A percentile compares a stretch with the other conserved stretches of the same genome.
phyloP scores from a whole-genome alignment of 2,888 invertebrate species.

The Luperina testacea region DNA sequence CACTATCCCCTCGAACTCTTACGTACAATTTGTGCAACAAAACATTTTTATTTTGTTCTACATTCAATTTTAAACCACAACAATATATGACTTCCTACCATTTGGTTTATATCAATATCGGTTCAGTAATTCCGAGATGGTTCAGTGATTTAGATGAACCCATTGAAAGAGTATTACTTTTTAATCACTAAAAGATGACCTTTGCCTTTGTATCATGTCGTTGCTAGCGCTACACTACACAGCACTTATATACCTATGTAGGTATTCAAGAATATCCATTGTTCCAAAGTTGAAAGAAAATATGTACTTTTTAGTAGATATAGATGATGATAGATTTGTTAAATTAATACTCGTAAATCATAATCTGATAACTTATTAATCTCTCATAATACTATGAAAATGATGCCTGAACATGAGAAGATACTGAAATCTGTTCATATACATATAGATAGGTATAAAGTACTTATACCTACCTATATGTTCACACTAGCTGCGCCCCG shows the following conservation, averaged over 20 bases:
- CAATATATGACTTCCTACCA: slow-evolving; percentile 6
- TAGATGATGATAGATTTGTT: not conserved
- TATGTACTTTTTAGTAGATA: not conserved
- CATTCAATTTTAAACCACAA: not conserved
- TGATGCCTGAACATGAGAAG: not conserved
- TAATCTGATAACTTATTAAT: not conserved
- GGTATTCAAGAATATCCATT: not conserved
- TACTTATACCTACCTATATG: not conserved
- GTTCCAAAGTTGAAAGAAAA: not conserved
- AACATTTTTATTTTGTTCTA: not conserved
- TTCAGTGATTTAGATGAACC: slow-evolving; percentile 7
- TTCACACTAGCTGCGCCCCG: not conserved
- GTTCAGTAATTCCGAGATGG: slow-evolving; percentile 31
- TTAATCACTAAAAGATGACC: slow-evolving; percentile 5
- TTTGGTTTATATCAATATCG: slow-evolving; percentile 38
- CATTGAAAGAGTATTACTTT: slow-evolving; percentile 20
- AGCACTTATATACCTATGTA: not conserved
- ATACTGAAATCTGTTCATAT: slow-evolving; percentile 1
- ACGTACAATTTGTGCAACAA: slow-evolving; percentile 12
- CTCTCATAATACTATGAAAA: slow-evolving; percentile 5
- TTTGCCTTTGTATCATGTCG: slow-evolving; percentile 9
- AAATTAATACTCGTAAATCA: not conserved
- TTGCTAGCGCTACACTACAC: not conserved
- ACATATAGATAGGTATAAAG: not conserved
- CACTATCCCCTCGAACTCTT: not conserved